Conservation (phyloP, 2,797 vertebrate species). For the Oryzias dopingdopingensis region DNA sequence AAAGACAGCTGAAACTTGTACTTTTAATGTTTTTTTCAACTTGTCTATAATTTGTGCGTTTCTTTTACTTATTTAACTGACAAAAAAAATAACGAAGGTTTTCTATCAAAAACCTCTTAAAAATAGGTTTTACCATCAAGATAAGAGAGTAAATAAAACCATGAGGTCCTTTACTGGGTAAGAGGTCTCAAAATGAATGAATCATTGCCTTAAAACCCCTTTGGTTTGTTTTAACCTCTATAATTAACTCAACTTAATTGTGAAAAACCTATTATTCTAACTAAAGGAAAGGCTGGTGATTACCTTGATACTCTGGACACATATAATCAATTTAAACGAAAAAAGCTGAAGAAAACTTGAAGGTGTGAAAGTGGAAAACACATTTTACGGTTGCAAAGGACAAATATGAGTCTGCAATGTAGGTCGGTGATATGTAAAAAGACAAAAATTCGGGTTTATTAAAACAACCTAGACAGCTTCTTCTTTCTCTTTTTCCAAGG, state of each 20-base stretch:
- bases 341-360: constrained; percentile 17
- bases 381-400: constrained; percentile 53
- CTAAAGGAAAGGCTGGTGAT: constrained; percentile 40
- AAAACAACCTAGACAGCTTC: constrained; percentile 65
- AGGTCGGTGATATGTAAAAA: constrained; percentile 42
- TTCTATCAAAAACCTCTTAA: too few relatives aligned
- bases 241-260: constrained; percentile 43
- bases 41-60: too few relatives aligned
- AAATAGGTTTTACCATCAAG: too few relatives aligned
- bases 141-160: too few relatives aligned
- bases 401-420: constrained; percentile 41
- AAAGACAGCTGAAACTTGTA: too few relatives aligned
- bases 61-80: too few relatives aligned
- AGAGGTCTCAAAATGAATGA: too few relatives aligned
- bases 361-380: constrained; percentile 33
- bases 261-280: constrained; percentile 22
- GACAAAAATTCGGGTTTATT: constrained; percentile 70
- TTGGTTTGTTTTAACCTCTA: constrained; percentile 34
- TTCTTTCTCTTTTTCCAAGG: constrained; percentile 49
- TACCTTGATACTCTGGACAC: constrained; percentile 36
- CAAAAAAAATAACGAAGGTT: too few relatives aligned
- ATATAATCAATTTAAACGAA: constrained; percentile 56
- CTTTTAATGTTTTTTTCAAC: too few relatives aligned
- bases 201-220: constrained; percentile 3
- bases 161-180: too few relatives aligned